These are phyloP conservation scores for Botia almorhae DNA, from an alignment of 2,797 vertebrate genomes.

Conservation along the genomic window DNA sequence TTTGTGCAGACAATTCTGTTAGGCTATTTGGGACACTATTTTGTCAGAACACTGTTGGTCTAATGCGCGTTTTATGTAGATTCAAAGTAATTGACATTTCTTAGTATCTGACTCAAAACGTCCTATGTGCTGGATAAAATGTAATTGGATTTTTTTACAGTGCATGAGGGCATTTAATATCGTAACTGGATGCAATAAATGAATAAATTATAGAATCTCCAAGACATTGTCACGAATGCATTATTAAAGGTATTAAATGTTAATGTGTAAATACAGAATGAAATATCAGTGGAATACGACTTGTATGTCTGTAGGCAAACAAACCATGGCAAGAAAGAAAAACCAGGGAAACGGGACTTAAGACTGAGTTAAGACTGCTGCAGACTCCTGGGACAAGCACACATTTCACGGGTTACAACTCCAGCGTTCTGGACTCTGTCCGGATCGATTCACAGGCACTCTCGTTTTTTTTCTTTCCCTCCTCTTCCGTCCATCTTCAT, in stretches of 20 bases:
- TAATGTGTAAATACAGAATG: slow-evolving; percentile 27
- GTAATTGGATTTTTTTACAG: background rate
- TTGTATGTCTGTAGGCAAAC: slow-evolving; percentile 41
- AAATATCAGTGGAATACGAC: slow-evolving; percentile 16
- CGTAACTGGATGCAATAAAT: slow-evolving; percentile 20
- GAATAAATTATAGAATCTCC: slow-evolving; percentile 14
- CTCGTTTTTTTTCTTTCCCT: slow-evolving; percentile 24
- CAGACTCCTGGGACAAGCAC: slow-evolving; percentile 62
- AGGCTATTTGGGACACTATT: background rate
- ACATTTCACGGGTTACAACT: slow-evolving; percentile 77
- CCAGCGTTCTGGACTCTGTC: slow-evolving; percentile 58
- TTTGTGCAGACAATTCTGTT: background rate
- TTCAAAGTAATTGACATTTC: background rate
- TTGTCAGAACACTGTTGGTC: background rate
- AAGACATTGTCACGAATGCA: slow-evolving; percentile 3
- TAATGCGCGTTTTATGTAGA: no score
- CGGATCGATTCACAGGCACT: slow-evolving; percentile 67
- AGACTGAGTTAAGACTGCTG: slow-evolving; percentile 56
- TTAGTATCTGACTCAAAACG: background rate
- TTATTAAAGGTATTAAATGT: slow-evolving; percentile 37
- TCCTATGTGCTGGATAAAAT: background rate
- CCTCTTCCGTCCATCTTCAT: slow-evolving; percentile 9
- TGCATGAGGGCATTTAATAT: background rate
- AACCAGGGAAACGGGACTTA: background rate
- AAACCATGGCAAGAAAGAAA: slow-evolving; percentile 1